Evolutionary conservation across 2,113 vertebrate genomes (phyloP), one percentile per base, ranked within the genome.

Genomic region (Psilopsiagon aurifrons): DNA sequence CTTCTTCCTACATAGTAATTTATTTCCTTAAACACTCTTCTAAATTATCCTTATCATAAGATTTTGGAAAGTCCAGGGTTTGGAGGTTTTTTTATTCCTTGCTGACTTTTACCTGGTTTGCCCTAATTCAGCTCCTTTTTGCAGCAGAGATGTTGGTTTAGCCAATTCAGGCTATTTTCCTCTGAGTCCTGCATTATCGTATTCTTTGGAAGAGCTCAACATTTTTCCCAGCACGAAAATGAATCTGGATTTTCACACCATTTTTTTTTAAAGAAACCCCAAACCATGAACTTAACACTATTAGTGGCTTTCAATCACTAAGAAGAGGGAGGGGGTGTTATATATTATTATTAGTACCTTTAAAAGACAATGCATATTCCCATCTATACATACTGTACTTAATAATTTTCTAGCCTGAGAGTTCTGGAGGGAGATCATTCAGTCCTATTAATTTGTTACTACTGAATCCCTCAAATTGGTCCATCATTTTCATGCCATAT

Each of bases 371-470:
- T 46, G 10, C 52, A 22, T 85, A 64, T 91, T 76, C 28, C 24
- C 13, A 35, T 27, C 37, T 77, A 43, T 55, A 49, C 20, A 27
- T 43, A 41, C 9, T 12, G 18, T n/a, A 77, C 41, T 85, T 83
- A 31, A 75, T 57, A 73, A 44, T 69, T 71, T 86, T 76, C 39
- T 79, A 5, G 7, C 23, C 78, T 92, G 46, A 70, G 54, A 91
- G 88, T 85, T 77, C 75, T 90, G n/a, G n/a, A 83, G 28, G 37
- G 79, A 96, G 33, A 31, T 89, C 23, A 57, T 68, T 91, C 81
- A 66, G 20, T 73, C 46, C n/a, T 80, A 6, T 37, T 63, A 73
- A 94, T 79, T 88, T 91, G 17, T 14, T 84, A 9, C 63, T 71
- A 88, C 33, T 35, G 12, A 86, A 63, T 68, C 27, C 71, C 29